Evolutionary conservation across 2,888 invertebrate genomes (phyloP), one percentile per base, ranked within the genome.

Genomic region (Diadegma fenestrale): DNA sequence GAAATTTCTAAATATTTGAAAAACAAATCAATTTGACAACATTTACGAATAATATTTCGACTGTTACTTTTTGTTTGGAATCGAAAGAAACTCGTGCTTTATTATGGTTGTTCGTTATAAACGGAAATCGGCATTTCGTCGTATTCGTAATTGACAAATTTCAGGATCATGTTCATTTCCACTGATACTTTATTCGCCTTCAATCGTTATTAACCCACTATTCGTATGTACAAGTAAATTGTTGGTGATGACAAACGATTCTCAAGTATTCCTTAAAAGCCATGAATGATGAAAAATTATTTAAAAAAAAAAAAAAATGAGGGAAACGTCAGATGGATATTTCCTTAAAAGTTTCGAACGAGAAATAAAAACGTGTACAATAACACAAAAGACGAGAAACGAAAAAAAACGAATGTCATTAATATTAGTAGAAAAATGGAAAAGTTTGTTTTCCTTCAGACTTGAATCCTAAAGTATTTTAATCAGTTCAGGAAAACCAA

Each of bases 151-250:
- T 58, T 58, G 58, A 58, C 17, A 54, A 58, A 73, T 58, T 73
- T 58, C 41, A 43, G 26, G 26, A 68, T 26, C 17, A 73, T 58
- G 8, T 66, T 73, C 30, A 26, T 90, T 91, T 90, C 88, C 89
- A 90, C 87, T 90, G 89, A 87, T 91, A 89, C 89, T 92, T 92
- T 92, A 92, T 92, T 93, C 90, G 90, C 89, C 90, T 90, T 92
- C 90, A 90, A 90, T 90, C 89, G 88, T 91, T 90, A 90, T 90
- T 91, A 90, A 88, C 89, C 90, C 76, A 89, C 89, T 83, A 90
- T 88, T 88, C 89, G 89, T 92, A 92, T 92, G 89, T 93, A 93
- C 92, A 93, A 75, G 91, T 92, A 90, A 92, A 91, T 90, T 88
- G 91, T 91, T 80, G 79, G 45, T 78, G 33, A 78, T 30, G 68